phyloP scores from a whole-genome alignment of 2,888 invertebrate genomes.

The Apodemia duryi region DNA sequence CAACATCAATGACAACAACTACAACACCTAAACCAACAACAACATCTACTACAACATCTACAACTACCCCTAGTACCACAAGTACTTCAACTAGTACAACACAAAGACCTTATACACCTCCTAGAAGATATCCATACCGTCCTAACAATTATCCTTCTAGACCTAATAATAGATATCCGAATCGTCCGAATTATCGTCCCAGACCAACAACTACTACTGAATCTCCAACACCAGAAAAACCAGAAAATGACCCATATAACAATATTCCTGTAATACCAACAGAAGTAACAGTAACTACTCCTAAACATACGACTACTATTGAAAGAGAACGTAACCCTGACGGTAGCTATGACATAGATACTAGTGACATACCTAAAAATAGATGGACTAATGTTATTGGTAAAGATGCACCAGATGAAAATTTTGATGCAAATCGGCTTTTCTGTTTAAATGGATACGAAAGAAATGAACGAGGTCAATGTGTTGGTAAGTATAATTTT shows the following conservation, averaged over 20 bases:
- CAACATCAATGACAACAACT: conserved; percentile 28
- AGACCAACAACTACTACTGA: conserved; percentile 17
- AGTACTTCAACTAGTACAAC: conserved; percentile 36
- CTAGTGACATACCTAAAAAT: conserved; percentile 47
- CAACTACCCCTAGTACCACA: conserved; percentile 32
- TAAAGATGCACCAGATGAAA: conserved; percentile 38
- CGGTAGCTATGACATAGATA: conserved; percentile 43
- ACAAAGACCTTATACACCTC: conserved; percentile 30
- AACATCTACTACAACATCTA: conserved; percentile 32
- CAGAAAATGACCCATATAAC: conserved; percentile 26
- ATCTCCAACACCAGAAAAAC: conserved; percentile 26
- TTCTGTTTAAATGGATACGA: conserved; percentile 77
- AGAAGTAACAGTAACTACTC: conserved; percentile 36
- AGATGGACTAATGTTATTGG: conserved; percentile 47
- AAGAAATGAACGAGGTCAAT: conserved; percentile 73
- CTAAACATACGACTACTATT: conserved; percentile 35
- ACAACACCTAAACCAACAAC: conserved; percentile 30
- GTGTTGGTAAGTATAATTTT: conserved; percentile 67
- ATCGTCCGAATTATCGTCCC: conserved; percentile 25
- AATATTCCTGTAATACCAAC: conserved; percentile 31
- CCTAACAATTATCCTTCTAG: conserved; percentile 32
- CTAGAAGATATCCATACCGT: conserved; percentile 36
- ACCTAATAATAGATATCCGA: conserved; percentile 34
- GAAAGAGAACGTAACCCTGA: conserved; percentile 41
- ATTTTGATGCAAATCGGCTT: conserved; percentile 49